These are phyloP conservation scores for Cerastis rubricosa DNA, from an alignment of 2,888 invertebrate species.

Conservation along the genomic window DNA sequence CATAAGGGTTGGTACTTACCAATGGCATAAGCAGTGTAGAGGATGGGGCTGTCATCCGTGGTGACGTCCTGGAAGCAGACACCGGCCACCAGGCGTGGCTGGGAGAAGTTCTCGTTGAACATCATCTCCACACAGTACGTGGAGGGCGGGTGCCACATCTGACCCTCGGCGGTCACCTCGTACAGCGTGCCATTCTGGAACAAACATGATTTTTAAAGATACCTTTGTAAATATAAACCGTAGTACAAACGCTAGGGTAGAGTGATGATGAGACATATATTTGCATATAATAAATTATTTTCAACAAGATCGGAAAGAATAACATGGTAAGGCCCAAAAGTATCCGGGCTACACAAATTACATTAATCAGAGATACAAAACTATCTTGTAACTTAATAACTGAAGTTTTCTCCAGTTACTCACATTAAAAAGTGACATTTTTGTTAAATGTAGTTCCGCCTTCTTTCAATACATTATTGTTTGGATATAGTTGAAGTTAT, in stretches of 20 bases:
- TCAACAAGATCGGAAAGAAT: not conserved
- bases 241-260: not conserved
- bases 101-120: conserved; percentile 65
- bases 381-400: too few relatives aligned
- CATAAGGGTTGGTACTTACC: conserved; percentile 72
- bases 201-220: not conserved
- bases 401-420: too few relatives aligned
- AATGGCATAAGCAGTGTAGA: conserved; percentile 83
- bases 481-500: too few relatives aligned
- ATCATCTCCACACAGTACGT: conserved; percentile 83
- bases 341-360: too few relatives aligned
- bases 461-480: too few relatives aligned
- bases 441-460: too few relatives aligned
- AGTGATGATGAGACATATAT: not conserved
- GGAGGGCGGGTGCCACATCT: conserved; percentile 76
- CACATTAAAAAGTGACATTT: too few relatives aligned
- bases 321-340: too few relatives aligned
- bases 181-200: conserved; percentile 84
- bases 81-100: conserved; percentile 77
- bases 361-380: too few relatives aligned
- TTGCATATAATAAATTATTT: not conserved
- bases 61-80: conserved; percentile 77
- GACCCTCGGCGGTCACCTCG: conserved; percentile 72
- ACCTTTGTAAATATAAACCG: not conserved
- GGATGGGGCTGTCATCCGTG: conserved; percentile 75